Conservation (phyloP, 2,888 invertebrate species). For the Ophion obscuratus region DNA sequence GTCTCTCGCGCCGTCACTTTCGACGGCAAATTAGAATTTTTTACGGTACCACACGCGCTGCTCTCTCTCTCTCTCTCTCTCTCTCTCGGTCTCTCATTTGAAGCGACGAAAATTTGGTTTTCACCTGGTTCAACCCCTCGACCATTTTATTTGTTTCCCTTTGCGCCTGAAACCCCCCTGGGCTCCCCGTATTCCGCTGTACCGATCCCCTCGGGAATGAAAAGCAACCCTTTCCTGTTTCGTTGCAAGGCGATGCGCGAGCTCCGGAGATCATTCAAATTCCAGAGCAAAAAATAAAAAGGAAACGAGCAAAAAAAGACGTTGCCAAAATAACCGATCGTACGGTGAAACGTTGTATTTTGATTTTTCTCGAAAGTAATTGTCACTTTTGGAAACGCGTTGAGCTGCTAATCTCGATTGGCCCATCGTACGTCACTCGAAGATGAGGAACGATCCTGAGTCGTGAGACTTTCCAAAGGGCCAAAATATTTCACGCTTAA, state of each 20-base stretch:
- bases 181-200: neutral
- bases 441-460: neutral
- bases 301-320: constrained; percentile 29
- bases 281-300: constrained; percentile 15
- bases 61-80: constrained; percentile 24
- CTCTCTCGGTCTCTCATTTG: constrained; percentile 45
- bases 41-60: constrained; percentile 76
- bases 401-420: neutral
- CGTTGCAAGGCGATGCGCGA: constrained; percentile 19
- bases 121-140: constrained; percentile 75
- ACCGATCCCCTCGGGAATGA: constrained; percentile 41
- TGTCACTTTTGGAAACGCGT: neutral
- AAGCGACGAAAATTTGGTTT: constrained; percentile 77
- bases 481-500: constrained; percentile 52
- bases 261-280: constrained; percentile 63
- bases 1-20: constrained; percentile 72
- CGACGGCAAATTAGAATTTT: constrained; percentile 82
- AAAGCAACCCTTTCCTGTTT: constrained; percentile 63
- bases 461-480: constrained; percentile 40
- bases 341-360: neutral
- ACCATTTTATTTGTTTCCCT: constrained; percentile 63
- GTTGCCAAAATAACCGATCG: constrained; percentile 19
- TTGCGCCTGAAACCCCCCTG: constrained; percentile 28
- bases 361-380: constrained; percentile 1
- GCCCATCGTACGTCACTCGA: constrained; percentile 9